Conservation (phyloP, 2,797 vertebrate genomes). For the Karalla daura region DNA sequence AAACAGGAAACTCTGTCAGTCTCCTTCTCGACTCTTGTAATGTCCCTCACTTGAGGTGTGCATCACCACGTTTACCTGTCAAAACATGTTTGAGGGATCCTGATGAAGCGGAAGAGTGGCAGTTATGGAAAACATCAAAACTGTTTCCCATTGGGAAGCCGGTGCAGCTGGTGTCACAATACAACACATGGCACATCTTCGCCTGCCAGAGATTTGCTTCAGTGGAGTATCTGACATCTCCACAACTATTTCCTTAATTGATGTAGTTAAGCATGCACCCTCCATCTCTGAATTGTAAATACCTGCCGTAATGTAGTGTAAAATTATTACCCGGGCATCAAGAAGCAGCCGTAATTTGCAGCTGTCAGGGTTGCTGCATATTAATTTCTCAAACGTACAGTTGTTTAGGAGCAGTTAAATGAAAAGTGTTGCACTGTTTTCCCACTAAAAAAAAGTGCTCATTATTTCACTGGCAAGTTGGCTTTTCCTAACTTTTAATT, state of each 20-base stretch:
- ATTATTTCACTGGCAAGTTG: slow-evolving; percentile 40
- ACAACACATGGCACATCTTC: slow-evolving; percentile 73
- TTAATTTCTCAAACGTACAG: slow-evolving; percentile 64
- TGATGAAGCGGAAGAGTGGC: slow-evolving; percentile 80
- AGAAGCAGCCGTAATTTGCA: slow-evolving; percentile 71
- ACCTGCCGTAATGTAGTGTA: slow-evolving; percentile 81
- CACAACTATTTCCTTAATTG: slow-evolving; percentile 81
- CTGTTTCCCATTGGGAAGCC: slow-evolving; percentile 73
- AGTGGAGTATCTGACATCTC: slow-evolving; percentile 82
- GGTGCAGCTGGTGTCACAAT: slow-evolving; percentile 77
- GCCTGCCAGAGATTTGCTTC: slow-evolving; percentile 79
- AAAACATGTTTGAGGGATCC: slow-evolving; percentile 72
- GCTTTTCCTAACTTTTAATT: slow-evolving; percentile 35
- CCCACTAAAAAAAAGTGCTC: slow-evolving; percentile 34
- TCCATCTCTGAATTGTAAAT: slow-evolving; percentile 71
- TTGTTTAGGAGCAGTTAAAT: slow-evolving; percentile 61
- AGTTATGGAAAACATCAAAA: slow-evolving; percentile 79
- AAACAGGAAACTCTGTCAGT: slow-evolving; percentile 35
- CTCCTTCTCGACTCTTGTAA: slow-evolving; percentile 43
- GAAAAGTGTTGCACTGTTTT: slow-evolving; percentile 50
- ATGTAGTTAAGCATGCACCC: slow-evolving; percentile 77
- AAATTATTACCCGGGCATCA: slow-evolving; percentile 74
- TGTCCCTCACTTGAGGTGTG: slow-evolving; percentile 64
- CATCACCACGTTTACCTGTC: slow-evolving; percentile 76
- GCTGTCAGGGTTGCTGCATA: slow-evolving; percentile 69